Evolutionary conservation across 2,797 vertebrate genomes (phyloP).

Genomic region (Squalus acanthias): DNA sequence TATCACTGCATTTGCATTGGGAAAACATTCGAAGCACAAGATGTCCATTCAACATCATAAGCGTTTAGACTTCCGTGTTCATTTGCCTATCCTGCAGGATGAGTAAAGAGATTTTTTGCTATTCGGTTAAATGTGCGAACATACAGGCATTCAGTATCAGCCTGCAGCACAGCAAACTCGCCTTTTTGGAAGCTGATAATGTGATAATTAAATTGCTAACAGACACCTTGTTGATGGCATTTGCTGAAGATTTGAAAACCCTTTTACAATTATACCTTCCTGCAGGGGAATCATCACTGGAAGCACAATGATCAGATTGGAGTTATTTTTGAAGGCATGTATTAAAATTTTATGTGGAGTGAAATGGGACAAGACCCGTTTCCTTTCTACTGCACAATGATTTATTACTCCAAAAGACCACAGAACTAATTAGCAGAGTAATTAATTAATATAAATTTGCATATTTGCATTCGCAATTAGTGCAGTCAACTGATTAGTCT

Average conservation of each 20-base stretch:
- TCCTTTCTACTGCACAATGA: constrained; percentile 91
- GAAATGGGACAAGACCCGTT: constrained; percentile 73
- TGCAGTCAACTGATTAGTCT: constrained; percentile 99
- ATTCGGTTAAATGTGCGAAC: constrained; percentile 62
- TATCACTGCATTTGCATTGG: background rate
- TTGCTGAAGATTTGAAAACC: constrained; percentile 63
- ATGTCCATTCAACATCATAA: constrained; percentile 4
- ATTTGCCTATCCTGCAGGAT: constrained; percentile 19
- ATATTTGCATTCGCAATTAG: constrained; percentile 99
- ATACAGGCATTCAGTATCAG: constrained; percentile 67
- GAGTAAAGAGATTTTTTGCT: constrained; percentile 56
- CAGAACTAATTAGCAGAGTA: constrained; percentile 99
- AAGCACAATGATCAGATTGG: constrained; percentile 49
- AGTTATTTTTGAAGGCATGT: constrained; percentile 62
- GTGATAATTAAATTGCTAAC: constrained; percentile 97
- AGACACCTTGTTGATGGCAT: constrained; percentile 81
- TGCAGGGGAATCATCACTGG: constrained; percentile 53
- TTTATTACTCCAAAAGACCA: constrained; percentile 99
- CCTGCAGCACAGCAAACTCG: constrained; percentile 69
- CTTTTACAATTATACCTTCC: constrained; percentile 61
- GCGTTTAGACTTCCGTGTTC: constrained; percentile 5
- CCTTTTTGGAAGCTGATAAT: constrained; percentile 86
- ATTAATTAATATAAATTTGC: constrained; percentile 99
- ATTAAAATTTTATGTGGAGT: constrained; percentile 77
- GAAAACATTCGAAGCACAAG: background rate